Percentiles rank a stretch among this genome's conserved stretches.
phyloP scores from a whole-genome alignment of 2,888 invertebrate species.

The Neocrepidodera transversa region DNA sequence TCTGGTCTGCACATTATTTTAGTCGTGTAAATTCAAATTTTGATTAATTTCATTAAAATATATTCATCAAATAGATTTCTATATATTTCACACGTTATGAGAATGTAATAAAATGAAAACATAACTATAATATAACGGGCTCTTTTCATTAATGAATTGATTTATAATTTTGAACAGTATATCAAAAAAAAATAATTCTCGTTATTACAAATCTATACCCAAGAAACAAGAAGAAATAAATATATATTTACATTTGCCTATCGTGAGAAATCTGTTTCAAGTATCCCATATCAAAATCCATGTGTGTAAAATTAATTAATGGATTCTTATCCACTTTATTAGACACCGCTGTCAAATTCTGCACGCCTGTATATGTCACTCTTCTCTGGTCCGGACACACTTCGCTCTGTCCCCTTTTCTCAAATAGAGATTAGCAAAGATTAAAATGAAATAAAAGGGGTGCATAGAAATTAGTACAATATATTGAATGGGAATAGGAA shows the following conservation, averaged over 20 bases:
- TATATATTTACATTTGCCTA: too few species aligned
- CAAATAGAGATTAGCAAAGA: slow-evolving; percentile 47
- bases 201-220: too few species aligned
- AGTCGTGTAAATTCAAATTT: neutral
- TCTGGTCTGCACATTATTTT: slow-evolving; percentile 2
- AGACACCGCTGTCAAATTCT: slow-evolving; percentile 21
- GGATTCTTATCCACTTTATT: slow-evolving; percentile 24
- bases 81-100: too few species aligned
- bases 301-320: slow-evolving; percentile 24
- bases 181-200: too few species aligned
- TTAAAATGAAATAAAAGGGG: slow-evolving; percentile 48
- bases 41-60: too few species aligned
- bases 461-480: slow-evolving; percentile 47
- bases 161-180: too few species aligned
- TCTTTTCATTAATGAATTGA: too few species aligned
- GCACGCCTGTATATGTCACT: slow-evolving; percentile 20
- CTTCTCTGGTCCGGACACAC: slow-evolving; percentile 11
- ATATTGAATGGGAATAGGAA: slow-evolving; percentile 39
- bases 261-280: neutral
- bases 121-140: too few species aligned
- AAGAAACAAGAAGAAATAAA: too few species aligned
- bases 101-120: too few species aligned
- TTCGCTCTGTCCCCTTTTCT: slow-evolving; percentile 37
- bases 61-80: too few species aligned
- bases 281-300: neutral